Base-by-base conservation (phyloP, 2,113 vertebrate genomes). In the Malurus alboscapulatus region DNA sequence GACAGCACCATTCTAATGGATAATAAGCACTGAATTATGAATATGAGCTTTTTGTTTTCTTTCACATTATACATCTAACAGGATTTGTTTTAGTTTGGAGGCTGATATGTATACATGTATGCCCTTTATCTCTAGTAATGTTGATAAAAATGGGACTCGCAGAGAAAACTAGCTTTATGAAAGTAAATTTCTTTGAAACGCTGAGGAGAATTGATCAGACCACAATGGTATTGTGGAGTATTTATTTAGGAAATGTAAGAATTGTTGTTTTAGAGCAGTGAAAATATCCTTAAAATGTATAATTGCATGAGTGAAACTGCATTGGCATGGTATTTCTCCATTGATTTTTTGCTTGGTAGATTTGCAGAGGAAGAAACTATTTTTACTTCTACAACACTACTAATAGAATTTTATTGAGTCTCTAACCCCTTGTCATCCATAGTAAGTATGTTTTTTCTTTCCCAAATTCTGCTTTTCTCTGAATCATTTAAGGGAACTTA, bases 1-100 rank as follows among this genome's bases (percentile, higher is more conserved):
- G 57, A 91, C 79, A 67, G 10, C 34, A 95, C 47, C 58, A 74
- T 90, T 93, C 83, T 40, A 84, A 24, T 25, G 27, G 54, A 84
- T 96, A 82, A 71, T 84, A 87, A 63, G 17, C 32, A 80, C n/a
- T 94, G 89, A 91, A 94, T 38, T 84, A 38, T 84, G 67, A 93
- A 54, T 34, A 67, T 58, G 29, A 87, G 50, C 18, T 53, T 94
- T 82, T 58, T 38, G 12, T 55, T n/a, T 55, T 48, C 25, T 68
- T 92, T 94, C 34, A 75, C 17, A 54, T 92, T 75, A 57, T 53
- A 63, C 16, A 68, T 47, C n/a, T 91, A 91, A 90, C 67, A 53
- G 9, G 21, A 22, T 45, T 21, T 48, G 18, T 65, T 88, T 95
- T 76, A 61, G 18, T 91, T 17, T 69, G 55, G 57, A 40, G 42